phyloP scores from a whole-genome alignment of 2,797 vertebrate species.

The Selene dorsalis region DNA sequence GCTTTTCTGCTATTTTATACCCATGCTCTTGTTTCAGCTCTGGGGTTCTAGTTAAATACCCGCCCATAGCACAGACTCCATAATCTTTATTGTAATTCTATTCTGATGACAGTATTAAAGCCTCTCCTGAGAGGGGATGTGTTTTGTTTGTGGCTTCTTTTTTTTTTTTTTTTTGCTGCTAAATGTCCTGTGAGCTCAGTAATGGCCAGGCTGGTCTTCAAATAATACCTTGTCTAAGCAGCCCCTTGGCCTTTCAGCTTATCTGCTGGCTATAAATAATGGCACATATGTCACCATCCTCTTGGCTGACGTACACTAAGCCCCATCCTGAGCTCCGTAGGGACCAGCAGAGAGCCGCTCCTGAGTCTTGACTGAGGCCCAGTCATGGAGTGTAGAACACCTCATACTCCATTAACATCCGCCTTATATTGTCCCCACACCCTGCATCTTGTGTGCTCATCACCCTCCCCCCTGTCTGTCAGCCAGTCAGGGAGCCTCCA shows the following conservation, averaged over 20 bases:
- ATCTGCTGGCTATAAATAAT: conserved; percentile 82
- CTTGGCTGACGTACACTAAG: conserved; percentile 71
- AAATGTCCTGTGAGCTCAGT: conserved; percentile 36
- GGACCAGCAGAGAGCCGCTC: conserved; percentile 23
- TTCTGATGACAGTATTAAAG: conserved; percentile 35
- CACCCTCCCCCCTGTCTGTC: neutral
- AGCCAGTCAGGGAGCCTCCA: conserved; percentile 7
- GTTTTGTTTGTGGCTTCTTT: conserved; percentile 11
- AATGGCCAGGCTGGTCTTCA: conserved; percentile 60
- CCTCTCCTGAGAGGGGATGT: conserved; percentile 23
- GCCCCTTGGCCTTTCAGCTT: conserved; percentile 70
- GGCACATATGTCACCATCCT: conserved; percentile 76
- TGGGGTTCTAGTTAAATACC: conserved; percentile 22
- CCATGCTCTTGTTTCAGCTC: conserved; percentile 1
- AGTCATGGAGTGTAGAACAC: neutral
- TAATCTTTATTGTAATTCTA: conserved; percentile 28
- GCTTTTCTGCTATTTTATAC: conserved; percentile 5
- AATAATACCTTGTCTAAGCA: conserved; percentile 76
- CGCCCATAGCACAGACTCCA: neutral
- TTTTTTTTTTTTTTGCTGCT: conserved; percentile 26
- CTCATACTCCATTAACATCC: conserved; percentile 3
- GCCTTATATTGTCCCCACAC: neutral
- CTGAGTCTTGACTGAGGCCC: neutral
- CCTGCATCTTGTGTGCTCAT: conserved; percentile 6
- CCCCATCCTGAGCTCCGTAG: conserved; percentile 54